A percentile compares a stretch with the other conserved stretches of the same genome.
phyloP scores from a whole-genome alignment of 2,888 invertebrate species.

The Rhynchonema sp. region DNA sequence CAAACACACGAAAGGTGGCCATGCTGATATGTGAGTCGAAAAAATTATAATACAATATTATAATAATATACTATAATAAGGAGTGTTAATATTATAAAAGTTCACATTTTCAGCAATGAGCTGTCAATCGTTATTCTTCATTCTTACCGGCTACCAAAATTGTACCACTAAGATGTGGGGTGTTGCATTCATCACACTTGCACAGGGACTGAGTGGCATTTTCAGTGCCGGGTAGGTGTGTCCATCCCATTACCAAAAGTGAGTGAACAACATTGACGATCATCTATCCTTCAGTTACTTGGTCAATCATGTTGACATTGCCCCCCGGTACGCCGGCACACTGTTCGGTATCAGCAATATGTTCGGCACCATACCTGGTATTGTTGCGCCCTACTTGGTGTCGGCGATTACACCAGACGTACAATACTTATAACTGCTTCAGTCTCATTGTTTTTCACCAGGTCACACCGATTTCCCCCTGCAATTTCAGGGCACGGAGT shows the following conservation, averaged over 20 bases:
- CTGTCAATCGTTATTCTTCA: not conserved
- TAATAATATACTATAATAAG: too few species aligned
- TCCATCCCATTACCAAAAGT: too few species aligned
- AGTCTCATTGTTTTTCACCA: too few species aligned
- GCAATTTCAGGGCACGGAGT: not conserved
- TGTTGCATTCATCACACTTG: not conserved
- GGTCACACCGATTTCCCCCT: too few species aligned
- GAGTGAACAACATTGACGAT: too few species aligned
- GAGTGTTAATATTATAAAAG: too few species aligned
- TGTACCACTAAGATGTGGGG: not conserved
- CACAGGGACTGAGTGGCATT: not conserved
- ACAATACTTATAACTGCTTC: too few species aligned
- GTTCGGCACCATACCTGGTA: constrained; percentile 59
- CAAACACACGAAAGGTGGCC: not conserved
- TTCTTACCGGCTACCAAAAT: not conserved
- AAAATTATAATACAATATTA: not conserved
- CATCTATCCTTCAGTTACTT: too few species aligned
- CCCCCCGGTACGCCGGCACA: constrained; percentile 38
- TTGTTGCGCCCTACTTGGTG: constrained; percentile 57
- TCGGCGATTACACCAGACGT: constrained; percentile 29
- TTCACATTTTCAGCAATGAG: not conserved
- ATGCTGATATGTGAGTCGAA: not conserved
- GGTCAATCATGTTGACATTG: not conserved
- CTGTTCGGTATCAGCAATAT: constrained; percentile 67
- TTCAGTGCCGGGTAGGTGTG: not conserved